Conservation (phyloP, 2,888 invertebrate genomes). For the Druceiella hillmani region DNA sequence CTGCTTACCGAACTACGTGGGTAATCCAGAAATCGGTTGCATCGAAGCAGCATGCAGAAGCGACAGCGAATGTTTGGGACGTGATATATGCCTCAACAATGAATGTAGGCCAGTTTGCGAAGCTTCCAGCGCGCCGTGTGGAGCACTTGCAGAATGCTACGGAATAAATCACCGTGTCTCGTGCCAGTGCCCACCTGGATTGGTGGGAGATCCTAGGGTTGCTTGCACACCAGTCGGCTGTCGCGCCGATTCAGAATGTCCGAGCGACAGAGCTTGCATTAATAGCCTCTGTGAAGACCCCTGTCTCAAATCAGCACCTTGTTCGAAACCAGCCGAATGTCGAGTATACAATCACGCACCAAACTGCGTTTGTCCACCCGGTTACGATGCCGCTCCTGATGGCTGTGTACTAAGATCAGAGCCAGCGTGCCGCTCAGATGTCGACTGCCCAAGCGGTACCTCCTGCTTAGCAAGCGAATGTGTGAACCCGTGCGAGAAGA, state of each 20-base stretch:
- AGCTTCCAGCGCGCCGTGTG: slow-evolving; percentile 65
- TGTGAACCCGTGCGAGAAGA: slow-evolving; percentile 74
- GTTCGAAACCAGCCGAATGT: slow-evolving; percentile 69
- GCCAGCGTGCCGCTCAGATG: slow-evolving; percentile 67
- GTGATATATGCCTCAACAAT: slow-evolving; percentile 77
- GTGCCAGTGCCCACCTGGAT: slow-evolving; percentile 79
- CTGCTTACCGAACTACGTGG: slow-evolving; percentile 76
- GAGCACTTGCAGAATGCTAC: slow-evolving; percentile 71
- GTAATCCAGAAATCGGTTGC: slow-evolving; percentile 80
- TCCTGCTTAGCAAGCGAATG: slow-evolving; percentile 80
- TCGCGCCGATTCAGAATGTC: slow-evolving; percentile 74
- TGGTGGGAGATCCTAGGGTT: slow-evolving; percentile 73
- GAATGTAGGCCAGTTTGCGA: slow-evolving; percentile 79
- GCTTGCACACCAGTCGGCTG: slow-evolving; percentile 79
- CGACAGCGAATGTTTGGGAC: slow-evolving; percentile 73
- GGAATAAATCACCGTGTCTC: slow-evolving; percentile 75
- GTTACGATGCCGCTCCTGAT: slow-evolving; percentile 59
- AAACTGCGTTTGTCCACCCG: slow-evolving; percentile 78
- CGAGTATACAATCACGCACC: slow-evolving; percentile 69
- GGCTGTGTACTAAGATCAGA: slow-evolving; percentile 57
- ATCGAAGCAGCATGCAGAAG: slow-evolving; percentile 66
- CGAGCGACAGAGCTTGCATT: slow-evolving; percentile 72
- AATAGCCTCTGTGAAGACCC: slow-evolving; percentile 76
- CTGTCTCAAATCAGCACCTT: slow-evolving; percentile 62
- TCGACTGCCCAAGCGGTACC: slow-evolving; percentile 76